Evolutionary conservation across 2,888 invertebrate genomes (phyloP), one percentile per base, ranked within the genome.

Genomic region (Plebejus anna): DNA sequence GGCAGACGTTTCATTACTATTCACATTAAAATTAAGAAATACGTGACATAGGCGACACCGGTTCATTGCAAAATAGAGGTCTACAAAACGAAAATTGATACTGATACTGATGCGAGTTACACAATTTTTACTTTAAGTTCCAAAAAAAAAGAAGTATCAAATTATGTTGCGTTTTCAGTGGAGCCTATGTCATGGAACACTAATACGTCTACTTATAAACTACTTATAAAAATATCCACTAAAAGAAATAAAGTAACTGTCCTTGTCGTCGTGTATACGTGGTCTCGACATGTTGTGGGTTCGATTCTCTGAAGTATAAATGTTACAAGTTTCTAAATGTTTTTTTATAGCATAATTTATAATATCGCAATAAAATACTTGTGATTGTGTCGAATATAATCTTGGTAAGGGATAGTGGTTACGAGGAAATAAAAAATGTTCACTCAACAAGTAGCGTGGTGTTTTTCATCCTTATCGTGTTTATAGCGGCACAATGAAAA

Each of bases 1-100:
- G 76, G 78, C 81, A 86, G 85, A 87, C 89, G 89, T 89, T 86
- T 83, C 79, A 84, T 89, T 87, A 87, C 85, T 76, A 57, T 57
- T 71, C 70, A 71, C 71, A 38, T 38, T 57, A 57, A 51, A 71
- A 71, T 55, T 71, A 38, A 55, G 71, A 73, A 4, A 55, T 28
- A 16, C 47, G 32, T 73, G 73, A 73, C 73, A 73, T 73, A 73
- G 73, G 28, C 42, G 28, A 55, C 73, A 32, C 73, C 32, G 32
- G 72, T 16, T 61, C 28, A 11, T 28, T 3, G 61, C 4, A 28
- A 4, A 28, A 28, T 22, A 11, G 7, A 4, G 28, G 59, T 59
- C 0, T 6, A 7, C 22, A 61, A 61, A 61, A 61, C 61, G 61
- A 61, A 61, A 28, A 61, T 28, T 11, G 28, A 61, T 61, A 61